Evolutionary conservation across 2,797 vertebrate species (phyloP).

Genomic region (Saxicola maurus): DNA sequence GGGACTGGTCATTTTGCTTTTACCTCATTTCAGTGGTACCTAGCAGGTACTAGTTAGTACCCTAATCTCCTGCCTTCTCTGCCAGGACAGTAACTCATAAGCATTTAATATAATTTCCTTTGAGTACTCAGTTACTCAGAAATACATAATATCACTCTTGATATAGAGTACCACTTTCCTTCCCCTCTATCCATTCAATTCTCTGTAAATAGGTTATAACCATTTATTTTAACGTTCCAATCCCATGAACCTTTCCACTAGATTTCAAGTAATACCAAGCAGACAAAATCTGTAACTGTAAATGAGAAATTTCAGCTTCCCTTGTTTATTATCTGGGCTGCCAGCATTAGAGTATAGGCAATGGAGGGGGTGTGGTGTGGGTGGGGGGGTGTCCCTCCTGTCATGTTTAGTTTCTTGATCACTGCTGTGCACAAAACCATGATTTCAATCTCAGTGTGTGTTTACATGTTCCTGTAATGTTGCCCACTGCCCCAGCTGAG

Average conservation of each 20-base stretch:
- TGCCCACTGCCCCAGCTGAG: not conserved
- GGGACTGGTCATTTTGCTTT: not conserved
- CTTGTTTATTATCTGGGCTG: not conserved
- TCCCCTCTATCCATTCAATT: conserved; percentile 11
- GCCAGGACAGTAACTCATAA: not conserved
- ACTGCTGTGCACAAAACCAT: not conserved
- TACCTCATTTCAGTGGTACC: not conserved
- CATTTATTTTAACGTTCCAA: conserved; percentile 21
- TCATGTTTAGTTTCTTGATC: not conserved
- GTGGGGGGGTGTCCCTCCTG: not conserved
- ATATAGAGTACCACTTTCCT: not conserved
- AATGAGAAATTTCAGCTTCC: not conserved
- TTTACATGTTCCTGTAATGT: not conserved
- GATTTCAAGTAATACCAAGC: conserved; percentile 20
- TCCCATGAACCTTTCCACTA: conserved; percentile 7
- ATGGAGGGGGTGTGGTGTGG: not conserved
- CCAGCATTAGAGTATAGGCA: not conserved
- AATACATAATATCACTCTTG: not conserved
- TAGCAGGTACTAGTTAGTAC: not conserved
- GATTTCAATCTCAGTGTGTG: not conserved
- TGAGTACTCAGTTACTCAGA: conserved; percentile 5
- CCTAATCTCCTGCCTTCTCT: not conserved
- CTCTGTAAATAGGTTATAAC: conserved; percentile 25
- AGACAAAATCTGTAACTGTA: not conserved
- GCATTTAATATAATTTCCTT: conserved; percentile 1